Evolutionary conservation across 1,140 invertebrate genomes (phyloP), one percentile per base, ranked within the genome.

Genomic region (Bacillus rossius): DNA sequence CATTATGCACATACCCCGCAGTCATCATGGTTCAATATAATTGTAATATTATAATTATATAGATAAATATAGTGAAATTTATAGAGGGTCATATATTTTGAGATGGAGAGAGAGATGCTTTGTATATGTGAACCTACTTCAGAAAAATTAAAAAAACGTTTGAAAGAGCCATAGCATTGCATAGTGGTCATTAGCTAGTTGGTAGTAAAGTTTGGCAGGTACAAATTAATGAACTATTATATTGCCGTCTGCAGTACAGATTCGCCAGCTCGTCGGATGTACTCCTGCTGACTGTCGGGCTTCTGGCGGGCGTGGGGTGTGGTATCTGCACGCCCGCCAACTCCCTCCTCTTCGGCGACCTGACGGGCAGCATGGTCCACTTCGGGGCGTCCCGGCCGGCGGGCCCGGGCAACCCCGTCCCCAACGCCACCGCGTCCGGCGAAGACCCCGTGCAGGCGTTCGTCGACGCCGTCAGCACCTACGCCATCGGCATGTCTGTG

Each of bases 311-410:
- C 0, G 60, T 82, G 1, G 69, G 77, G 38, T 81, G 83, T n/a
- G 86, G 85, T 8, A 68, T 78, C 10, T 77, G 80, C 22, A 80
- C 84, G 29, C 86, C 87, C 0, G 62, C 84, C 4, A 84, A 89
- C 65, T 84, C 84, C 42, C 70, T 86, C 7, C 74, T 89, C 16
- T 86, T 88, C 67, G 84, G 86, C 2, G 74, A 79, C 52, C 72
- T 89, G 48, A 79, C 85, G 0, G 49, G 37, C 8, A 34, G 20
- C 16, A 8, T 58, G 0, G 47, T 52, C 10, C 8, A 52, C 22
- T 57, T 34, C 2, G 25, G 34, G 8, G 50, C 1, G 5, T 2
- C 16, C 3, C 4, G 13, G 8, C 19, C 16, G 22, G 34, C 29
- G 4, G n/a, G 5, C 3, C 19, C n/a, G 8, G 22, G 10, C 8